Percentiles rank a stretch among this genome's conserved stretches.
These are phyloP conservation scores for Volucella bombylans DNA, from an alignment of 2,888 invertebrate genomes.

Conservation along the genomic window DNA sequence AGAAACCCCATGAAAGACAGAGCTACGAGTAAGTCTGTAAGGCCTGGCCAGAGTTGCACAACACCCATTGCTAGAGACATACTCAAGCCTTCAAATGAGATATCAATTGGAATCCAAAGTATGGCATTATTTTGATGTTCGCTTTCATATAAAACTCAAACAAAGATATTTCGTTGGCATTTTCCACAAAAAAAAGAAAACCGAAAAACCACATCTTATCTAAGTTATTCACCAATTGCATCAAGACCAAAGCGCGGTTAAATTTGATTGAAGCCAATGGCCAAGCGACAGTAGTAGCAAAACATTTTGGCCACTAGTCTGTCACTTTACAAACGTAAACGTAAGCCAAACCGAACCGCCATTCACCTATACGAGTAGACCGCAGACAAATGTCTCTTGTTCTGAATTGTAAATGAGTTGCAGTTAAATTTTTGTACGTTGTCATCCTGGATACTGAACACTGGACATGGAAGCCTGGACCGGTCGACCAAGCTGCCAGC, in stretches of 20 bases:
- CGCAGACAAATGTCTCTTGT: conserved; percentile 72
- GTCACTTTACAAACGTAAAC: not conserved
- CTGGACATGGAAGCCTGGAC: not conserved
- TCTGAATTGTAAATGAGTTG: conserved; percentile 74
- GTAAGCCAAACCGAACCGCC: conserved; percentile 15
- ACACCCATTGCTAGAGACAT: conserved; percentile 51
- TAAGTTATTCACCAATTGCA: conserved; percentile 63
- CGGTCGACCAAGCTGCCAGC: conserved; percentile 17
- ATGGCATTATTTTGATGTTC: conserved; percentile 76
- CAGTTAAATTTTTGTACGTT: conserved; percentile 67
- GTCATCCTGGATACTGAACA: not conserved
- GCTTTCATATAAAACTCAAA: conserved; percentile 71
- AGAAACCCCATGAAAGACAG: not conserved
- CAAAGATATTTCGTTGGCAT: conserved; percentile 67
- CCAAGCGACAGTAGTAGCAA: conserved; percentile 30
- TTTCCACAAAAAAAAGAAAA: conserved; percentile 19
- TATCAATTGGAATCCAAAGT: conserved; percentile 76
- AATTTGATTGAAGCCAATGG: conserved; percentile 69
- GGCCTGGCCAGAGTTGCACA: not conserved
- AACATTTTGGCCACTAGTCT: conserved; percentile 57
- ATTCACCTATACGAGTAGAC: conserved; percentile 63
- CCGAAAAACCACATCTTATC: conserved; percentile 43
- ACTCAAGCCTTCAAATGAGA: conserved; percentile 73
- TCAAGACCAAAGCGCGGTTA: conserved; percentile 32
- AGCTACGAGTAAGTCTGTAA: not conserved